Evolutionary conservation across 2,113 vertebrate species (phyloP), one percentile per base, ranked within the genome.

Genomic region (Callorhinus ursinus): DNA sequence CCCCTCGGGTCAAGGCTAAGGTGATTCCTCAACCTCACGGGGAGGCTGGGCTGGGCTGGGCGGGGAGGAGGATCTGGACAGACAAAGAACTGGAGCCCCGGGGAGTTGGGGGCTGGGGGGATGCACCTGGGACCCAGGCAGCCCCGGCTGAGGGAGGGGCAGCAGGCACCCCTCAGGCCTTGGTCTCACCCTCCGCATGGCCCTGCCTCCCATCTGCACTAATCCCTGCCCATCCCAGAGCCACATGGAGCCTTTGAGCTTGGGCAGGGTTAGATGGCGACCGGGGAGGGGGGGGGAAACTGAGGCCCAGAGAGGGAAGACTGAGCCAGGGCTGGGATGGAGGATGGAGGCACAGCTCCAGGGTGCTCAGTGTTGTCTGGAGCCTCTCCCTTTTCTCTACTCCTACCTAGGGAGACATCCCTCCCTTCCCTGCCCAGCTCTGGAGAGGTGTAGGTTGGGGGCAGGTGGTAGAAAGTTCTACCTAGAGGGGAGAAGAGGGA

Each of bases 21-120:
- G 98, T 98, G 98, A 98, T 98, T 97, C 97, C 98, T 98, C 98
- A 98, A 96, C 96, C 97, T 98, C 93, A 97, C 77, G n/a, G 16
- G 11, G 36, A 93, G 93, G 86, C 93, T 81, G 80, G 87, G 86
- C 93, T 81, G 80, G 87, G 93, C 89, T 93, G 69, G 90, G 88
- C 96, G 85, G 76, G 83, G 95, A 92, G 86, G 95, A 81, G 92
- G 92, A 74, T 93, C 87, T 92, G 71, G 33, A 93, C 59, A 97
- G 95, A 97, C 97, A 98, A 97, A 97, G 97, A 93, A 69, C 74
- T 0, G 12, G 49, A 96, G 93, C 97, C 93, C 82, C 0, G 1
- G 96, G 95, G 96, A 92, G 61, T 18, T 91, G 95, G 74, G 90
- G 96, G 93, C 33, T 89, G 82, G 59, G 49, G 96, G 59, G 61